These are phyloP conservation scores for Dioctria rufipes DNA, from an alignment of 2,888 invertebrate species.

Conservation along the genomic window DNA sequence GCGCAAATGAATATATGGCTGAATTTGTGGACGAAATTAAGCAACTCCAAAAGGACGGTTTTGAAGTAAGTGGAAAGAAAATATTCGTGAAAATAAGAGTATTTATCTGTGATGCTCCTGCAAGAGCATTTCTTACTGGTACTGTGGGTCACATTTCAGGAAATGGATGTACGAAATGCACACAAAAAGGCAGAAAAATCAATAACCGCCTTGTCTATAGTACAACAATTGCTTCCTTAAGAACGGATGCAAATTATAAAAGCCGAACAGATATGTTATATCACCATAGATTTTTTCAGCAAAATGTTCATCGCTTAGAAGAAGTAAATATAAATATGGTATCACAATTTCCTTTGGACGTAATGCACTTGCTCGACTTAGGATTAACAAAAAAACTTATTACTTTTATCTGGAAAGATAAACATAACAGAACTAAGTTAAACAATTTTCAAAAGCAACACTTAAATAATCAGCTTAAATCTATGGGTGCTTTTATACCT, in stretches of 20 bases:
- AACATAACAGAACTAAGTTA: conserved; percentile 13
- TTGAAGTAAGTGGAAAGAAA: too few relatives aligned
- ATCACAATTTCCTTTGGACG: conserved; percentile 53
- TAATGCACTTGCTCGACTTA: conserved; percentile 55
- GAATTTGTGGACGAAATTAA: background rate
- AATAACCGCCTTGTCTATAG: conserved; percentile 17
- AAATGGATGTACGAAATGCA: conserved; percentile 49
- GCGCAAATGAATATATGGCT: background rate
- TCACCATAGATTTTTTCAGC: background rate
- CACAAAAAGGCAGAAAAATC: conserved; percentile 23
- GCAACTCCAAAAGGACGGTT: too few relatives aligned
- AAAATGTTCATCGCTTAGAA: conserved; percentile 29
- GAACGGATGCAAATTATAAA: conserved; percentile 37
- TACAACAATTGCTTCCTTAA: background rate
- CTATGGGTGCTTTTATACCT: too few relatives aligned
- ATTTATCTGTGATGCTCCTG: conserved; percentile 40
- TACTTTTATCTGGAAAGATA: background rate
- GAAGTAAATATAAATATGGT: conserved; percentile 44
- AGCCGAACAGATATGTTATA: conserved; percentile 6
- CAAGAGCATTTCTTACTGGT: conserved; percentile 36
- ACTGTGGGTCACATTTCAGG: conserved; percentile 42
- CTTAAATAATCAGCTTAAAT: too few relatives aligned
- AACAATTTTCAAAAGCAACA: too few relatives aligned
- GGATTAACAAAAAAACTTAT: conserved; percentile 55
- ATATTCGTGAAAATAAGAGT: background rate